A percentile compares a stretch with the other conserved stretches of the same genome.
These are phyloP conservation scores for Dryobota labecula DNA, from an alignment of 2,888 invertebrate species.

Conservation along the genomic window DNA sequence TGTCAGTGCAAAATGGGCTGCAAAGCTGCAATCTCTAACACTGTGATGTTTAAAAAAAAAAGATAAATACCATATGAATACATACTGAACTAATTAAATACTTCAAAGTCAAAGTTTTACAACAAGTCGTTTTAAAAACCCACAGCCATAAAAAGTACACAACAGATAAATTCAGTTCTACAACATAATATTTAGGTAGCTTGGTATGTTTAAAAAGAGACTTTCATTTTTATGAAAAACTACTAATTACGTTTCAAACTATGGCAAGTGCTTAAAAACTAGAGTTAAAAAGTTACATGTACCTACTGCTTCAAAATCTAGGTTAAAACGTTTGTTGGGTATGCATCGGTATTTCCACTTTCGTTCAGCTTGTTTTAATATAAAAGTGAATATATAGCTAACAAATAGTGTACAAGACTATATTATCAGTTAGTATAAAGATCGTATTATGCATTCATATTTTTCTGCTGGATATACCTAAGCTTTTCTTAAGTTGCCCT, in stretches of 20 bases:
- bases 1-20: background rate
- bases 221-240: background rate
- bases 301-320: constrained; percentile 37
- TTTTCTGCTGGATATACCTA: background rate
- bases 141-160: background rate
- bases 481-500: background rate
- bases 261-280: constrained; percentile 14
- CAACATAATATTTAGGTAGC: background rate
- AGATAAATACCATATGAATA: background rate
- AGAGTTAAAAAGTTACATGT: constrained; percentile 26
- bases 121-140: background rate
- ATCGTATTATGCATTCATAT: background rate
- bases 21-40: background rate
- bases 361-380: constrained; percentile 7
- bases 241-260: constrained; percentile 27
- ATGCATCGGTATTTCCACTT: constrained; percentile 33
- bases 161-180: background rate
- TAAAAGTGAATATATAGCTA: constrained; percentile 1
- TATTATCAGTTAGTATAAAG: background rate
- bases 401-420: background rate
- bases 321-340: constrained; percentile 42
- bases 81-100: background rate
- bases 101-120: background rate
- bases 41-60: background rate
- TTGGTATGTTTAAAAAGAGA: background rate